Conservation (phyloP, 2,888 invertebrate species). For the Tenthredo distinguenda region DNA sequence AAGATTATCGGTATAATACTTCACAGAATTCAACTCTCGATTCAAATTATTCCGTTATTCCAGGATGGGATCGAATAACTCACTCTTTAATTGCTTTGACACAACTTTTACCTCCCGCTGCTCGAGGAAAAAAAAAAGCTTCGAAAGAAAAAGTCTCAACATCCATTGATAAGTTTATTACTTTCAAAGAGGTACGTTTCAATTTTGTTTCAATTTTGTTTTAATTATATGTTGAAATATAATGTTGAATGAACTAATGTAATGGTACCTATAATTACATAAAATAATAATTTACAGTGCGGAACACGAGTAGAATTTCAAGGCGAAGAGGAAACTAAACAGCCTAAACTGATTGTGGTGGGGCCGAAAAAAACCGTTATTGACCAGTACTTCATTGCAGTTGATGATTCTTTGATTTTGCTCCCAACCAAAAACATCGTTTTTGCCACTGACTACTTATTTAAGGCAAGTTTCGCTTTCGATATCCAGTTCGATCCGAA, state of each 20-base stretch:
- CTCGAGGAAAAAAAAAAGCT: conserved; percentile 25
- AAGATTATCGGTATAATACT: background rate
- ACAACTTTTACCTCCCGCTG: conserved; percentile 43
- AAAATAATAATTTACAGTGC: conserved; percentile 29
- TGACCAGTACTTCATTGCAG: conserved; percentile 41
- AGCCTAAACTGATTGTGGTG: conserved; percentile 46
- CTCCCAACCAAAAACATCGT: conserved; percentile 30
- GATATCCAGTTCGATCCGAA: conserved; percentile 23
- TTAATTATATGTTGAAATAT: too few species aligned
- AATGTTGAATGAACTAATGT: too few species aligned
- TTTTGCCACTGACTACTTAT: conserved; percentile 31
- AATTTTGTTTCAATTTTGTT: too few species aligned
- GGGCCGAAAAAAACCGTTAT: conserved; percentile 42
- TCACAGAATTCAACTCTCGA: background rate
- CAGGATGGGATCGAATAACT: conserved; percentile 43
- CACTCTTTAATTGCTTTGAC: conserved; percentile 42
- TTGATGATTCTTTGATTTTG: conserved; percentile 40
- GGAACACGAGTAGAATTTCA: conserved; percentile 44
- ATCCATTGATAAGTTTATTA: conserved; percentile 23
- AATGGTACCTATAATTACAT: background rate
- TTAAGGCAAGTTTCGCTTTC: conserved; percentile 50
- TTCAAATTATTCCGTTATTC: background rate
- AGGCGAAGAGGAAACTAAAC: background rate
- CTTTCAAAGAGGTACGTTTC: conserved; percentile 26
- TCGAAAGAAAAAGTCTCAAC: conserved; percentile 16